Percentiles rank a stretch among this genome's conserved stretches.
Conservation (phyloP, 2,797 vertebrate genomes). For the Eulemur rubriventer region DNA sequence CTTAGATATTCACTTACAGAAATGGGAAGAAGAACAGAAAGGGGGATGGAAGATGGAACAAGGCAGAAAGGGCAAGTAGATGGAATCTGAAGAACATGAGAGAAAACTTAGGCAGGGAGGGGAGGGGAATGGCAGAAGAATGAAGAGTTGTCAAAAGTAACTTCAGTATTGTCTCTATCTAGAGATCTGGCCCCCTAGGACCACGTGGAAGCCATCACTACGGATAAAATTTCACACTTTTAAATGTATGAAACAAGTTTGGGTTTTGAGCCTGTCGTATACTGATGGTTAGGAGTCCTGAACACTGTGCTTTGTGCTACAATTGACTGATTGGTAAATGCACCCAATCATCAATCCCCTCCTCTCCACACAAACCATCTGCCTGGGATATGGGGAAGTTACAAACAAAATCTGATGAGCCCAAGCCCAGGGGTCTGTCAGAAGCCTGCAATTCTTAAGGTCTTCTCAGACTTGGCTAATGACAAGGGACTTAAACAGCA, state of each 20-base stretch:
- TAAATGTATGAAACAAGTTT: not conserved
- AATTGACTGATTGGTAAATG: not conserved
- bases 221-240: not conserved
- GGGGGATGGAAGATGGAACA: fast-evolving
- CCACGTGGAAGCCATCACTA: not conserved
- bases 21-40: not conserved
- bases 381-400: not conserved
- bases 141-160: not conserved
- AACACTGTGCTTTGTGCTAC: not conserved
- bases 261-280: not conserved
- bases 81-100: not conserved
- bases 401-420: not conserved
- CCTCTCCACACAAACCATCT: not conserved
- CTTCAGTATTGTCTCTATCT: not conserved
- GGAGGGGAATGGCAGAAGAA: not conserved
- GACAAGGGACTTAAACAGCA: not conserved
- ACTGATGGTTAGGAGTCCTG: not conserved
- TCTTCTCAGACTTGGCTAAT: not conserved
- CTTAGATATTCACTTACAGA: not conserved
- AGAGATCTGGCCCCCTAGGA: not conserved
- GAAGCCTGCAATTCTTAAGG: not conserved
- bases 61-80: not conserved
- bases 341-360: not conserved
- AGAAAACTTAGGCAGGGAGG: not conserved
- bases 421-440: not conserved